Percentiles rank a stretch among this genome's conserved stretches.
Evolutionary conservation across 37 sponge, comb jelly and placozoan species (phyloP).

Genomic region (Ianthella basta): DNA sequence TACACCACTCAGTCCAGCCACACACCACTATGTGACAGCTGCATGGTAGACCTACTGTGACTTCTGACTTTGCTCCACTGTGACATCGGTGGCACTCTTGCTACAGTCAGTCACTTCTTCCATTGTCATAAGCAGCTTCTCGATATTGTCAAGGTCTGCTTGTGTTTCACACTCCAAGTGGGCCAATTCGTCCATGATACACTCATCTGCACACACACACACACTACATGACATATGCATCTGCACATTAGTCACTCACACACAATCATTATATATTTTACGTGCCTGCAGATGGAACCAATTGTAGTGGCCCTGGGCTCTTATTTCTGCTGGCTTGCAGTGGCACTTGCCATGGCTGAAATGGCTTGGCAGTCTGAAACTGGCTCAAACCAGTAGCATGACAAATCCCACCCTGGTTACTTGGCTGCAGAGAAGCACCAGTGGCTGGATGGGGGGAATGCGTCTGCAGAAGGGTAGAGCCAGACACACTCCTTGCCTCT

Average conservation of each 20-base stretch:
- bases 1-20: too few relatives aligned
- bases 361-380: too few relatives aligned
- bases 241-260: background rate
- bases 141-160: conserved; percentile 30
- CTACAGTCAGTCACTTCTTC: background rate
- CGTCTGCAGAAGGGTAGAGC: too few relatives aligned
- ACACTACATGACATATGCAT: background rate
- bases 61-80: too few relatives aligned
- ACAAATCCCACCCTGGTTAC: too few relatives aligned
- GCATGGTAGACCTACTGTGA: too few relatives aligned
- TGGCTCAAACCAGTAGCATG: too few relatives aligned
- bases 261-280: background rate
- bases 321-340: background rate
- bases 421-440: too few relatives aligned
- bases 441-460: too few relatives aligned
- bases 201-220: background rate
- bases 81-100: background rate
- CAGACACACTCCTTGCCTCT: too few relatives aligned
- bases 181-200: background rate
- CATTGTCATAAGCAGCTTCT: conserved; percentile 29
- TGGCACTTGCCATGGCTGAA: too few relatives aligned
- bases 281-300: conserved; percentile 11
- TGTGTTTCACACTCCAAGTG: conserved; percentile 29
- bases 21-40: too few relatives aligned
- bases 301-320: background rate